phyloP scores from a whole-genome alignment of 2,888 invertebrate genomes.

The Amitus sp. region DNA sequence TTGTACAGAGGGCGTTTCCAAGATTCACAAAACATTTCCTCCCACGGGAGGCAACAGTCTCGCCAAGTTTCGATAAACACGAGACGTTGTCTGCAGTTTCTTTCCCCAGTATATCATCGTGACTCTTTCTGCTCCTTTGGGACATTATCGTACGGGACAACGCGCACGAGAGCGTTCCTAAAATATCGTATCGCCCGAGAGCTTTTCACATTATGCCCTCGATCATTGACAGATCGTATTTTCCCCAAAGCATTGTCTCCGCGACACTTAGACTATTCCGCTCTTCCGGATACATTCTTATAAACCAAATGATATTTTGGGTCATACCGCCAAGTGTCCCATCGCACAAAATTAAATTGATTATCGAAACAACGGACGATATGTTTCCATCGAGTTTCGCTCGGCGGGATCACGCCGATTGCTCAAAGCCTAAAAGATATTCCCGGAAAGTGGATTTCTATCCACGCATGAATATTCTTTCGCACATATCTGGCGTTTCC shows the following conservation, averaged over 20 bases:
- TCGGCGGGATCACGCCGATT: too few species aligned
- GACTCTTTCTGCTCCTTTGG: slow-evolving; percentile 33
- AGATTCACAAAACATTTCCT: slow-evolving; percentile 29
- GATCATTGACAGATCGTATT: slow-evolving; percentile 29
- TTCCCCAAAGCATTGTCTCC: slow-evolving; percentile 12
- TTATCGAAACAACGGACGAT: neutral
- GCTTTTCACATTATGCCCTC: slow-evolving; percentile 43
- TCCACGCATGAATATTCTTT: neutral
- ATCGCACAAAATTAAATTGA: neutral
- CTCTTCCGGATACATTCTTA: neutral
- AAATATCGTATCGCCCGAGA: slow-evolving; percentile 38
- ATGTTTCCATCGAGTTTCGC: neutral
- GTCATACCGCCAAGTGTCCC: neutral
- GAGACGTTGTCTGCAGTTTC: slow-evolving; percentile 37
- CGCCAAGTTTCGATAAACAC: slow-evolving; percentile 39
- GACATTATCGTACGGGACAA: slow-evolving; percentile 42
- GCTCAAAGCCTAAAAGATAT: too few species aligned
- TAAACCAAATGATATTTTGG: too few species aligned
- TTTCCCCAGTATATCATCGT: slow-evolving; percentile 36
- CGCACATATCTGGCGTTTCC: neutral
- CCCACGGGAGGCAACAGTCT: slow-evolving; percentile 35
- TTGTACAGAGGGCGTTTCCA: slow-evolving; percentile 13
- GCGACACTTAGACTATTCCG: neutral
- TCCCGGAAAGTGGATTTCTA: too few species aligned
- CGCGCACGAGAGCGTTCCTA: slow-evolving; percentile 29